Evolutionary conservation across 2,113 vertebrate genomes (phyloP), one percentile per base, ranked within the genome.

Genomic region (Sander vitreus): DNA sequence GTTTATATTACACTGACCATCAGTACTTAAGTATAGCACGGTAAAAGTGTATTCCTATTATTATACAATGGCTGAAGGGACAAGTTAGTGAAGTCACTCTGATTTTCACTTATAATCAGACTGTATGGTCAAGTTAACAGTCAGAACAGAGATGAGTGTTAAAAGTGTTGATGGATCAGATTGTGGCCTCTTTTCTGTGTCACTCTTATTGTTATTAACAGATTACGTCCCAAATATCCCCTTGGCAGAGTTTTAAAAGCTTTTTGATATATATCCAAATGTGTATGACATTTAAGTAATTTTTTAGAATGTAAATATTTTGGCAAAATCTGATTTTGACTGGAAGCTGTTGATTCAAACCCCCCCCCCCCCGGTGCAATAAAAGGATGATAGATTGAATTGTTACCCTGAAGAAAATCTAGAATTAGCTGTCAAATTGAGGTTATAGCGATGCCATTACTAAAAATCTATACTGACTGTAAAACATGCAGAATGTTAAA

Each of bases 1-100:
- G 73, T 78, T 90, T 50, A 63, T 74, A 66, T 64, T 69, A 39
- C 30, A 67, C 18, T 48, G 59, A 85, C 64, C 80, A 85, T 80
- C 60, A 48, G 33, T 50, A 33, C 23, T 57, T 27, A 39, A 23
- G 2, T 51, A 53, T 18, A 50, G 21, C 18, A 63, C 47, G 25
- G 9, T 66, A 23, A 72, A 48, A 36, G 5, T 8, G 55, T 18
- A 30, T 54, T 59, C 3, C 15, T 21, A 12, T 48, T 57, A 48
- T 58, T 10, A 59, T 36, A 25, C 11, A 73, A 62, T 23, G 51
- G 54, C 59, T 25, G 14, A 39, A 18, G 27, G 54, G 12, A 68
- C n/a, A 25, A n/a, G 54, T 36, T 13, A 33, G 6, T 36, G 15
- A 75, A 54, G 50, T 74, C 23, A 57, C 47, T 18, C 47, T 10